Evolutionary conservation across 64 coral and sea anemone genomes (phyloP), one percentile per base, ranked within the genome.

Genomic region (Actinia equina): DNA sequence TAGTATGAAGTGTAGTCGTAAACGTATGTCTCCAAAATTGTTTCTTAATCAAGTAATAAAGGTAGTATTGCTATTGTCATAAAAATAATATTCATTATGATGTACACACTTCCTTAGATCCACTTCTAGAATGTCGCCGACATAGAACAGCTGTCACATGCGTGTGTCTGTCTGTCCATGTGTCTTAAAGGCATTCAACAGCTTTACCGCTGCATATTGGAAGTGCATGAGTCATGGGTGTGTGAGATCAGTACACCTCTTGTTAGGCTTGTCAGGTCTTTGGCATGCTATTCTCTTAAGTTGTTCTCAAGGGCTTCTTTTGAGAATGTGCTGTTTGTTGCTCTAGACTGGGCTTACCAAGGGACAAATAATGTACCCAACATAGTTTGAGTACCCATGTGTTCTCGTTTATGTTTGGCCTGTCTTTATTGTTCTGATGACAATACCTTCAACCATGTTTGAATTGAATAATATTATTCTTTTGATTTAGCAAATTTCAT

Each of bases 191-290:
- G 59, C 69, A 87, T 71, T 88, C 92, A 94, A 98, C 95, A 98
- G 95, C 92, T 79, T 93, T 88, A 51, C 78, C 84, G 95, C 92
- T 98, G 95, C 92, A 93, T 71, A 91, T 98, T 98, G 89, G 92
- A 86, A 98, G 92, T 90, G 95, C 95, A 90, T 98, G 95, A 98
- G 95, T 98, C 95, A 98, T 98, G 80, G 83, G 95, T 98, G 95
- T 98, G 95, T 98, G 23, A 98, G 92, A 98, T 80, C 27, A 91
- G 63, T 94, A 79, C 88, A 90, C 92, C 95, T 93, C 91, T 96
- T 85, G 83, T 44, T 59, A 3, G 2, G 83, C 41, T 49, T 56
- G 14, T 85, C 56, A 62, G 83, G 52, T 58, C 83, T 59, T 63
- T 85, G 20, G 83, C 23, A 44, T 22, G 26, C 59, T 63, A 5